Percentiles rank a stretch among this genome's conserved stretches.
phyloP scores from a whole-genome alignment of 92 coral and sea anemone genomes.

The Actinernus sp. region DNA sequence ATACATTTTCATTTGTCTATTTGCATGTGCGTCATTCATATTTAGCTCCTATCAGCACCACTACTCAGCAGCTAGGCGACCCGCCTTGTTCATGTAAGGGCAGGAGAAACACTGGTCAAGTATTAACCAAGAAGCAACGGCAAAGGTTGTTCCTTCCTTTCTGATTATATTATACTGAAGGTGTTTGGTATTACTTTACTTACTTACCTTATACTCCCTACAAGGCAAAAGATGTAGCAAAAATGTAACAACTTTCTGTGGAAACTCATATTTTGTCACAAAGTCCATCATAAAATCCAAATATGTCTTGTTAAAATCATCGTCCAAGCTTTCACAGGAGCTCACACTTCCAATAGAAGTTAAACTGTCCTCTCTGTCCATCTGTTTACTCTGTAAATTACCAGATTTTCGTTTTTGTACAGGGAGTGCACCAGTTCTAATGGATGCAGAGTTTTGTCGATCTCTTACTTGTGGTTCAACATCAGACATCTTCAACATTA shows the following conservation, averaged over 20 bases:
- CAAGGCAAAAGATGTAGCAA: conserved; percentile 94
- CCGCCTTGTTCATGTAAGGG: too few relatives aligned
- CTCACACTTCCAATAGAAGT: conserved; percentile 31
- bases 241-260: conserved; percentile 97
- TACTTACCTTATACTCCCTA: conserved; percentile 78
- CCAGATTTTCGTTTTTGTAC: not conserved
- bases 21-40: too few relatives aligned
- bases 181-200: too few relatives aligned
- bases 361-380: conserved; percentile 58
- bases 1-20: too few relatives aligned
- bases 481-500: conserved; percentile 69
- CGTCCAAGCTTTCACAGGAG: conserved; percentile 64
- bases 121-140: too few relatives aligned
- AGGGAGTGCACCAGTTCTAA: not conserved
- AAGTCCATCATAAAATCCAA: conserved; percentile 93
- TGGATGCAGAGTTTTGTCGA: conserved; percentile 13
- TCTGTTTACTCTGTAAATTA: conserved; percentile 1
- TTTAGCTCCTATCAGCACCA: too few relatives aligned
- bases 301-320: conserved; percentile 57
- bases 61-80: too few relatives aligned
- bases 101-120: too few relatives aligned
- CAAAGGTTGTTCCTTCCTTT: too few relatives aligned
- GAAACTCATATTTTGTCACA: conserved; percentile 95
- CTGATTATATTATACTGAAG: too few relatives aligned
- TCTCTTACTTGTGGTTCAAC: conserved; percentile 49